Percentiles rank a stretch among this genome's conserved stretches.
Conservation (phyloP, 2,888 invertebrate species). For the Seira musarum region DNA sequence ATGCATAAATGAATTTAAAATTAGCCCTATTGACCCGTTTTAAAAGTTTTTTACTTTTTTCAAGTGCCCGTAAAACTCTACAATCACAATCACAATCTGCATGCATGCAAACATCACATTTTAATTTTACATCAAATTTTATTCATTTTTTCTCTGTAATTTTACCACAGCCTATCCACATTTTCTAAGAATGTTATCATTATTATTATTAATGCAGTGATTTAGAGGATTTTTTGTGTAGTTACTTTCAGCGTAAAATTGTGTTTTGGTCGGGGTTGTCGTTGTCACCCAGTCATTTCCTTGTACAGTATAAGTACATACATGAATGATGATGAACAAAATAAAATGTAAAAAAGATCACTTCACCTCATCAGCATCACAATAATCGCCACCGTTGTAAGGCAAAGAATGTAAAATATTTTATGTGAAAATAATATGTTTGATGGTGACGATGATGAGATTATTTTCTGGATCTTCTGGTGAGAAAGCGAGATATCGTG, state of each 20-base stretch:
- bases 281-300: not conserved
- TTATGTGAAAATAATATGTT: not conserved
- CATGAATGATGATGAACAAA: not conserved
- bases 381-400: not conserved
- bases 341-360: not conserved
- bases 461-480: not conserved
- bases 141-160: not conserved
- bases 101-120: not conserved
- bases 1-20: not conserved
- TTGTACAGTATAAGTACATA: not conserved
- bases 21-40: not conserved
- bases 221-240: not conserved
- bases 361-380: too few species aligned
- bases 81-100: too few species aligned
- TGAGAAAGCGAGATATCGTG: not conserved
- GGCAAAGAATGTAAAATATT: not conserved
- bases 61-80: too few species aligned
- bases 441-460: not conserved
- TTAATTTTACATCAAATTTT: not conserved
- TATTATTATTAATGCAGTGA: not conserved
- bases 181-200: not conserved
- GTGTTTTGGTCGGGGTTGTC: too few species aligned
- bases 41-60: too few species aligned
- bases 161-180: not conserved
- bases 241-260: not conserved